Base-by-base conservation (phyloP, 2,797 vertebrate genomes). In the Leptodactylus fallax region DNA sequence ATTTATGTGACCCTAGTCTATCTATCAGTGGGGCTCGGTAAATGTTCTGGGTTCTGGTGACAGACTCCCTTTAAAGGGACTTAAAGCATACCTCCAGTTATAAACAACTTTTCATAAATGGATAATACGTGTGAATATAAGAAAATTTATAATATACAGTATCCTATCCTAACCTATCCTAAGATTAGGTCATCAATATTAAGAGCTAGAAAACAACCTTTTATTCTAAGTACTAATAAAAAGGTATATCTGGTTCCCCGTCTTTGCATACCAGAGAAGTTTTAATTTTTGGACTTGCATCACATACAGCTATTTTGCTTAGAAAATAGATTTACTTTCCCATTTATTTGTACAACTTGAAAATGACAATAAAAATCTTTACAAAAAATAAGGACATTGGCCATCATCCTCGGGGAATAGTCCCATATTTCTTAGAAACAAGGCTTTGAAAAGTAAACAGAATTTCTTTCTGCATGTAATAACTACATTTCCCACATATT, bases 401-500 rank as follows among this genome's bases (percentile, higher is more conserved):
- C 14, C 13, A 13, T 3, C 45, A 19, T 25, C 83, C 83, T 25
- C 55, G 3, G 71, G 71, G 83, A 77, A 85, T 85, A 47, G 25
- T 19, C 71, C 45, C 69, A 60, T 61, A 77, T 83, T 83, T 83
- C 67, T 83, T 58, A 58, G 81, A 53, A 56, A 83, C 81, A 72
- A 36, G 71, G 83, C 71, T 85, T 85, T 85, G 56, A 85, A 76
- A 85, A 60, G 71, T 76, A 85, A 85, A 76, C 71, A 76, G 60
- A 85, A 74, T 85, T 76, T 85, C 36, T 85, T 60, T 58, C 83
- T 56, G 56, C 83, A 47, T 76, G 56, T 85, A 85, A 85, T 85
- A 77, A 85, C 71, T 61, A 85, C 71, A 85, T 85, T 76, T 77
- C 49, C 69, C 60, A 77, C 47, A 77, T 53, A 76, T 85, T 76